These are phyloP conservation scores for Drosophila colorata DNA, from an alignment of 2,888 invertebrate genomes.

Conservation along the genomic window DNA sequence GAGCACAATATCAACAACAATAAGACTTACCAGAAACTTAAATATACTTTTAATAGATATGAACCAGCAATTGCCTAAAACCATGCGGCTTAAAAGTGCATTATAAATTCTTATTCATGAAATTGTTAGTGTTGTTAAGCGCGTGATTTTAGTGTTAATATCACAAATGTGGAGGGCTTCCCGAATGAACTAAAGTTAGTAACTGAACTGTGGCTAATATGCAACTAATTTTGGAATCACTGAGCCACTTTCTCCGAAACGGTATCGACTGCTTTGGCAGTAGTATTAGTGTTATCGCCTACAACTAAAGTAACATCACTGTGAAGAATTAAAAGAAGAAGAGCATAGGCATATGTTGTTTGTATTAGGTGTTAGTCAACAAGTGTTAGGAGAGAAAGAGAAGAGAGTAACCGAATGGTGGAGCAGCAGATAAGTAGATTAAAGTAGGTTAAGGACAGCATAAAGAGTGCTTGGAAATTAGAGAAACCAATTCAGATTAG, in stretches of 20 bases:
- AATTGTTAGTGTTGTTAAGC: slow-evolving; percentile 58
- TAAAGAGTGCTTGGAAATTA: slow-evolving; percentile 35
- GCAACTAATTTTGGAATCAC: slow-evolving; percentile 33
- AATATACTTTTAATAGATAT: slow-evolving; percentile 27
- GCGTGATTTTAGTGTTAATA: slow-evolving; percentile 72
- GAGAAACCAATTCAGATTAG: slow-evolving; percentile 28
- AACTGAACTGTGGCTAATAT: slow-evolving; percentile 22
- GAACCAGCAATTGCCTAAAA: slow-evolving; percentile 40
- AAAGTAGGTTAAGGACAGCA: slow-evolving; percentile 24
- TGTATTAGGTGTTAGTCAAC: slow-evolving; percentile 57
- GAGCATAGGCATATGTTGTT: slow-evolving; percentile 56
- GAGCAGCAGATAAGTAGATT: slow-evolving; percentile 16
- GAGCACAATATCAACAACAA: slow-evolving; percentile 25
- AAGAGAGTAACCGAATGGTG: slow-evolving; percentile 45
- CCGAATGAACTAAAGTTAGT: slow-evolving; percentile 30
- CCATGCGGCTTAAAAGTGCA: slow-evolving; percentile 40
- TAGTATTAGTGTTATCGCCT: slow-evolving; percentile 65
- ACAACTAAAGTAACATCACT: slow-evolving; percentile 79
- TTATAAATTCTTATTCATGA: slow-evolving; percentile 43
- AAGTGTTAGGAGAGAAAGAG: slow-evolving; percentile 18
- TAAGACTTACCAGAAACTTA: slow-evolving; percentile 57
- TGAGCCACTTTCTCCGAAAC: slow-evolving; percentile 81
- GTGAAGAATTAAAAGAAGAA: slow-evolving; percentile 71
- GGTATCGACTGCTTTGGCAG: slow-evolving; percentile 71
- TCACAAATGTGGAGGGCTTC: slow-evolving; percentile 59